phyloP scores from a whole-genome alignment of 2,797 vertebrate genomes.

The Diplodus sargus region DNA sequence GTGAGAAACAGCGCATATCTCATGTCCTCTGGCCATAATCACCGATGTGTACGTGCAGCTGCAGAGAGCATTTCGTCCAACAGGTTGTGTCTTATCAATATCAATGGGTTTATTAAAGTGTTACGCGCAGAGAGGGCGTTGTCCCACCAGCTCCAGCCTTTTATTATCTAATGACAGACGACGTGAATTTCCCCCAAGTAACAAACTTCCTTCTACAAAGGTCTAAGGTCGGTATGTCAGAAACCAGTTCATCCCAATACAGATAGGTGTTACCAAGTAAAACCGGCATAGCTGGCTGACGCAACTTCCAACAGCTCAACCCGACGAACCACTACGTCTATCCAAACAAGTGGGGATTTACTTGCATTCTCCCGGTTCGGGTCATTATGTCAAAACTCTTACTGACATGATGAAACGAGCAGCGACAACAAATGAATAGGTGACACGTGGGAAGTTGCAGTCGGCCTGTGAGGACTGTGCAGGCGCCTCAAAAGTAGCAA shows the following conservation, averaged over 20 bases:
- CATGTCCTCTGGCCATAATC: no score
- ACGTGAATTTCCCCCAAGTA: slow-evolving; percentile 10
- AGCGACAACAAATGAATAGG: slow-evolving; percentile 24
- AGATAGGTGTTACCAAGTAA: neutral
- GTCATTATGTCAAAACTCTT: rapidly evolving
- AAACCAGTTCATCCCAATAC: neutral
- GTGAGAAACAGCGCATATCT: neutral
- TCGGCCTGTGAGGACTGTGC: neutral
- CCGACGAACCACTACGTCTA: rapidly evolving
- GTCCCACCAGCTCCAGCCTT: neutral
- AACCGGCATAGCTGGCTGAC: neutral
- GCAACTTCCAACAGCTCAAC: neutral
- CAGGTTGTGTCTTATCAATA: neutral
- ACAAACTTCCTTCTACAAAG: neutral
- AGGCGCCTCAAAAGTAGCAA: slow-evolving; percentile 16
- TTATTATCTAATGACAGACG: neutral
- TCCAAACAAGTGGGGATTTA: rapidly evolving
- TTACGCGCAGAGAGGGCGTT: slow-evolving; percentile 31
- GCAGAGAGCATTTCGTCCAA: neutral
- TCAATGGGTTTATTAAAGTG: neutral
- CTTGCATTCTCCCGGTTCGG: rapidly evolving
- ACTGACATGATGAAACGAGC: neutral
- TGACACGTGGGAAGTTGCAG: slow-evolving; percentile 75
- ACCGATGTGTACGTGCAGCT: neutral
- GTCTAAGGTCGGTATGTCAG: neutral